A percentile compares a stretch with the other conserved stretches of the same genome.
These are phyloP conservation scores for Gastrophysa polygoni DNA, from an alignment of 2,888 invertebrate species.

Conservation along the genomic window DNA sequence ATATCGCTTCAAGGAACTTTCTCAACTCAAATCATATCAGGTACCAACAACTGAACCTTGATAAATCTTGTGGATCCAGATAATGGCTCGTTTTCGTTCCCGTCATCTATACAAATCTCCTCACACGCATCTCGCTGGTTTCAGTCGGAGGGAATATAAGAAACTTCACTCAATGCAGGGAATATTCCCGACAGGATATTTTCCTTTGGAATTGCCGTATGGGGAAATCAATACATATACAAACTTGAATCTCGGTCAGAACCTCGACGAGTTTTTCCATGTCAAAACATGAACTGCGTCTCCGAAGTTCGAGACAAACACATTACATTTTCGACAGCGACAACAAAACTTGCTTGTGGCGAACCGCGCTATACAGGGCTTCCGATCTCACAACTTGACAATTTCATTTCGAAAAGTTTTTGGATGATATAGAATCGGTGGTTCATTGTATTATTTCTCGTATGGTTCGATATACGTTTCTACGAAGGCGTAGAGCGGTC, in stretches of 20 bases:
- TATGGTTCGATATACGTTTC: too few species aligned
- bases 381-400: too few species aligned
- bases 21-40: too few species aligned
- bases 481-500: too few species aligned
- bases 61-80: too few species aligned
- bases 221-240: background rate
- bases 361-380: too few species aligned
- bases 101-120: background rate
- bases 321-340: constrained; percentile 19
- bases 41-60: too few species aligned
- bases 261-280: background rate
- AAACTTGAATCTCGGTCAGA: background rate
- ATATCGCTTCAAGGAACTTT: too few species aligned
- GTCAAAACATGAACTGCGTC: background rate
- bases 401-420: too few species aligned
- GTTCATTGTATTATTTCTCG: too few species aligned
- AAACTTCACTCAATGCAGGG: background rate
- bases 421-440: too few species aligned
- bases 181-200: background rate
- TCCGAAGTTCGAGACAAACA: constrained; percentile 9
- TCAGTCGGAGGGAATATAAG: background rate
- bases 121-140: background rate
- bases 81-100: too few species aligned
- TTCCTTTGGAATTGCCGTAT: background rate
- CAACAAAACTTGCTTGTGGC: background rate